Base-by-base conservation (phyloP, 2,797 vertebrate genomes). In the Linurgus olivaceus region DNA sequence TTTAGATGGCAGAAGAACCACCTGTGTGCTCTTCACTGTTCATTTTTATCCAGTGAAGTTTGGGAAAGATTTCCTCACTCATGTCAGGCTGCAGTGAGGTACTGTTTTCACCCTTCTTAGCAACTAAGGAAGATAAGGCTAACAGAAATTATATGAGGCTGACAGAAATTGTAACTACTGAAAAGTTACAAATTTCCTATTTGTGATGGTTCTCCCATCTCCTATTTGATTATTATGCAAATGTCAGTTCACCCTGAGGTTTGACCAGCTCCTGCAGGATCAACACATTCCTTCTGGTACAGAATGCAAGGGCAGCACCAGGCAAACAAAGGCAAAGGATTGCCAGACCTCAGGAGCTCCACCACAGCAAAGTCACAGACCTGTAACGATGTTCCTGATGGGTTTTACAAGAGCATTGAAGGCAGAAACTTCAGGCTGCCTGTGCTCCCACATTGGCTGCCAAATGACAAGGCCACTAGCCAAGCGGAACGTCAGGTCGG, bases 381-480 rank as follows among this genome's bases (percentile, higher is more conserved):
- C 99, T 98, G 99, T 99, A 78, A 99, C 95, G 7, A 99, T 99
- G 97, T 99, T 99, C 70, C 99, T 97, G 97, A 99, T 98, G 3
- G 99, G 99, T 86, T 99, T 99, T 71, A 99, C 99, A 75, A 99
- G 98, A 0, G 99, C 97, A 1, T 98, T 99, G 90, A 99, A 99
- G 88, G 99, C 99, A 3, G 99, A 98, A 58, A 99, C 99, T 93
- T 99, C 99, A 1, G 99, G 99, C 90, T 99, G 99, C 38, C 99
- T 98, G 93, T 99, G 99, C 68, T 99, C 99, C 99, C 99, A 99
- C 99, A 99, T 99, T 0, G 99, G 99, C 96, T 99, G 99, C 99
- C 99, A 99, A 83, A 99, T 99, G 6, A 99, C 98, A 84, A 99
- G 98, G 17, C 99, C 99, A n/a, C 99, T 99, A 88, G 99, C 99